phyloP scores from a whole-genome alignment of 2,797 vertebrate genomes.

The Ataeniobius toweri region DNA sequence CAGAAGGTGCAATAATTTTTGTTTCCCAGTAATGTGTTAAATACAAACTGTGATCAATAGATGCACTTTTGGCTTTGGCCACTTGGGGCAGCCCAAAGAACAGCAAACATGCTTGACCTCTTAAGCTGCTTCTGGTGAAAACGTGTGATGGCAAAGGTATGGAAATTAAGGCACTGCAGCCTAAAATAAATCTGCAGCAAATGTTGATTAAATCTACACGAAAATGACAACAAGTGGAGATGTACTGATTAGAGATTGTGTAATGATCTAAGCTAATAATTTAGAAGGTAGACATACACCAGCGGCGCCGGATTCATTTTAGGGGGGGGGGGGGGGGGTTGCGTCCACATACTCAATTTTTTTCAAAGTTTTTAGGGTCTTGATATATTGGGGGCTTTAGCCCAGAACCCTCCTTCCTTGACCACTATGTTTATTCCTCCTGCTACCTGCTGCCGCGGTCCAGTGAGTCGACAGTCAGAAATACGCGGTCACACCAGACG shows the following conservation, averaged over 20 bases:
- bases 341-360: too few relatives aligned
- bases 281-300: neutral
- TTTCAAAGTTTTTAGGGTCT: too few relatives aligned
- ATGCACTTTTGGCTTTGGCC: conserved; percentile 8
- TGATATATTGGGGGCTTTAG: too few relatives aligned
- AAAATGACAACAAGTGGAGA: neutral
- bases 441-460: too few relatives aligned
- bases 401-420: too few relatives aligned
- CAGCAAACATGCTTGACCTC: neutral
- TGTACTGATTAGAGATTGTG: neutral
- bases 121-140: neutral
- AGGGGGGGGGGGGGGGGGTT: too few relatives aligned
- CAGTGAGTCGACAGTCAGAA: too few relatives aligned
- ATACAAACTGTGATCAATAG: conserved; percentile 17
- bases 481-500: too few relatives aligned
- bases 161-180: neutral
- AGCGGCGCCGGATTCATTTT: too few relatives aligned
- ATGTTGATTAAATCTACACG: too few relatives aligned
- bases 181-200: neutral
- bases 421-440: too few relatives aligned
- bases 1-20: conserved; percentile 18
- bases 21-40: conserved; percentile 27
- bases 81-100: conserved; percentile 2
- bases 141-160: neutral
- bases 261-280: neutral